Percentiles rank a stretch among this genome's conserved stretches.
Evolutionary conservation across 2,113 vertebrate species (phyloP).

Genomic region (Lethenteron reissneri): DNA sequence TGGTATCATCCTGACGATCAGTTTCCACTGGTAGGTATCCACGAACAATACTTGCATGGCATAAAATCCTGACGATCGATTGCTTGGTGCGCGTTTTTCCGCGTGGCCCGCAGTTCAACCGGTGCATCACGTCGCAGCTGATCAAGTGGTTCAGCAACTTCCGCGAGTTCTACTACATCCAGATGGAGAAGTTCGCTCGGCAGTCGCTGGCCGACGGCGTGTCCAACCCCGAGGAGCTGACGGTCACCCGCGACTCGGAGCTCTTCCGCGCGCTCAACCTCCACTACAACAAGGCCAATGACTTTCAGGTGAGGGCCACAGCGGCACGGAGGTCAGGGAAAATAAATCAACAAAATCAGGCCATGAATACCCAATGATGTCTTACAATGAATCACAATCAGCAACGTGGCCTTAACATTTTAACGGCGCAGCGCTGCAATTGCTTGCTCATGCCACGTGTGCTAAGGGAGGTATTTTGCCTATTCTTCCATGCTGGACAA

Average conservation of each 20-base stretch:
- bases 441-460: too few relatives aligned
- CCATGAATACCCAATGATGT: too few relatives aligned
- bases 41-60: too few relatives aligned
- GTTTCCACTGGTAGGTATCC: too few relatives aligned
- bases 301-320: slow-evolving; percentile 43
- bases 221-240: slow-evolving; percentile 30
- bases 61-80: too few relatives aligned
- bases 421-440: too few relatives aligned
- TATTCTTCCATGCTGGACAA: too few relatives aligned
- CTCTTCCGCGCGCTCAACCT: slow-evolving; percentile 64
- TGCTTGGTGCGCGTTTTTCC: background rate
- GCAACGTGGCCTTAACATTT: too few relatives aligned
- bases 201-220: slow-evolving; percentile 57
- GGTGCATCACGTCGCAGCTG: slow-evolving; percentile 84
- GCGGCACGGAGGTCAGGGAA: background rate
- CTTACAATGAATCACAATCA: too few relatives aligned
- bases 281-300: slow-evolving; percentile 87
- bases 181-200: slow-evolving; percentile 87
- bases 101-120: slow-evolving; percentile 45
- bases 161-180: slow-evolving; percentile 92
- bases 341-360: too few relatives aligned
- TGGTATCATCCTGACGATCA: too few relatives aligned
- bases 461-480: too few relatives aligned
- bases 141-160: slow-evolving; percentile 99
- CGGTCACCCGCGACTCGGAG: slow-evolving; percentile 54